Evolutionary conservation across 2,888 invertebrate genomes (phyloP).

Genomic region (Crossocerus cetratus): DNA sequence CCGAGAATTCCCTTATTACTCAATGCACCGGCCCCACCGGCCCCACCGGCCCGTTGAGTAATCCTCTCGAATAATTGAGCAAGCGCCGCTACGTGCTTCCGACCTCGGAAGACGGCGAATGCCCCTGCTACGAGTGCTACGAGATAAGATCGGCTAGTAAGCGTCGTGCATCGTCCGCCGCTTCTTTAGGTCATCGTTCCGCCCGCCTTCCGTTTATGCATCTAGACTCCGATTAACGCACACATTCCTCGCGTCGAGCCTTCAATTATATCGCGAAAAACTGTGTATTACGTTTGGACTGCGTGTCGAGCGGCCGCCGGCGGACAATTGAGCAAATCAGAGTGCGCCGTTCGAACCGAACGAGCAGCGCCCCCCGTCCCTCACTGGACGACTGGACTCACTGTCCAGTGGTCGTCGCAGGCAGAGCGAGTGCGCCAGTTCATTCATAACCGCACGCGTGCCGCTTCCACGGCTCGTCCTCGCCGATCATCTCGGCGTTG

Average conservation of each 20-base stretch:
- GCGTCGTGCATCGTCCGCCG: background rate
- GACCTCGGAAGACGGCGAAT: too few relatives aligned
- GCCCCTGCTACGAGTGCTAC: background rate
- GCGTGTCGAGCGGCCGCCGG: background rate
- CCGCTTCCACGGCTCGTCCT: constrained; percentile 27
- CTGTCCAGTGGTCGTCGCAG: constrained; percentile 18
- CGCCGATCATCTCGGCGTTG: constrained; percentile 40
- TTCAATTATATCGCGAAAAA: background rate
- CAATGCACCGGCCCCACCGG: background rate
- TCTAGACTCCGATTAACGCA: background rate
- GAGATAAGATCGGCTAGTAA: background rate
- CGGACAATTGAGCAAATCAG: too few relatives aligned
- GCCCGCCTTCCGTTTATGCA: background rate
- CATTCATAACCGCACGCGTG: constrained; percentile 44
- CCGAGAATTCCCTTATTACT: background rate
- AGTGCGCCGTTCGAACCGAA: too few relatives aligned
- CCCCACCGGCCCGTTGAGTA: too few relatives aligned
- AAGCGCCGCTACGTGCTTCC: too few relatives aligned
- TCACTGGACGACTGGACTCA: too few relatives aligned
- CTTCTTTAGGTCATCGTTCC: constrained; percentile 4
- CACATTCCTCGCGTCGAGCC: background rate
- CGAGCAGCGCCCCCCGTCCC: too few relatives aligned
- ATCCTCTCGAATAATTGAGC: too few relatives aligned
- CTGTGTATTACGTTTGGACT: background rate
- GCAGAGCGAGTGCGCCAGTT: constrained; percentile 15